Evolutionary conservation across 1,140 invertebrate species (phyloP).

Genomic region (Pantala flavescens): DNA sequence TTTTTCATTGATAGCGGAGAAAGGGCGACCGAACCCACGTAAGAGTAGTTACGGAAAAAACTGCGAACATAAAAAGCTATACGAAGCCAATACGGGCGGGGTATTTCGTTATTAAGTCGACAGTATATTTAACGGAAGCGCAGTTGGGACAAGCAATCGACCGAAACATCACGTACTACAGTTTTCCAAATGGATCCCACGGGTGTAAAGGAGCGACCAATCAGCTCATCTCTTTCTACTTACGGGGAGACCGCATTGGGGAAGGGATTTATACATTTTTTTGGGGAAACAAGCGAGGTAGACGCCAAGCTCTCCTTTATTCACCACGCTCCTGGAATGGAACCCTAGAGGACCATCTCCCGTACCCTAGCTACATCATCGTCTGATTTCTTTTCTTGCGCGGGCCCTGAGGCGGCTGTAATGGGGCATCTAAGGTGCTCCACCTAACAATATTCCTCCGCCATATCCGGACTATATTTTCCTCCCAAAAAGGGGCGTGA

Average conservation of each 20-base stretch:
- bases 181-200: slow-evolving; percentile 1
- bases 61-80: background rate
- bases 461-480: background rate
- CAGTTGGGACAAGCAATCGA: background rate
- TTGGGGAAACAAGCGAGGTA: background rate
- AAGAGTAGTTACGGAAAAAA: background rate
- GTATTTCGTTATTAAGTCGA: background rate
- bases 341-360: background rate
- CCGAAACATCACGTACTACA: slow-evolving; percentile 5
- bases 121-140: background rate
- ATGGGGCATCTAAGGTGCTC: background rate
- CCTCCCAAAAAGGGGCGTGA: background rate
- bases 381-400: background rate
- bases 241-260: background rate
- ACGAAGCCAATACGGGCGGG: background rate
- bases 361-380: slow-evolving; percentile 4
- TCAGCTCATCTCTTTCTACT: background rate
- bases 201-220: background rate
- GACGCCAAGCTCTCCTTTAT: background rate
- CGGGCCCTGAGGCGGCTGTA: background rate
- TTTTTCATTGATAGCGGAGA: background rate
- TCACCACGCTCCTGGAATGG: background rate
- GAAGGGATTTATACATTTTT: background rate
- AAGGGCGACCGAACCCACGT: background rate
- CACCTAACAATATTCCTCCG: background rate